Evolutionary conservation across 2,797 vertebrate species (phyloP), one percentile per base, ranked within the genome.

Genomic region (Xenops minutus): DNA sequence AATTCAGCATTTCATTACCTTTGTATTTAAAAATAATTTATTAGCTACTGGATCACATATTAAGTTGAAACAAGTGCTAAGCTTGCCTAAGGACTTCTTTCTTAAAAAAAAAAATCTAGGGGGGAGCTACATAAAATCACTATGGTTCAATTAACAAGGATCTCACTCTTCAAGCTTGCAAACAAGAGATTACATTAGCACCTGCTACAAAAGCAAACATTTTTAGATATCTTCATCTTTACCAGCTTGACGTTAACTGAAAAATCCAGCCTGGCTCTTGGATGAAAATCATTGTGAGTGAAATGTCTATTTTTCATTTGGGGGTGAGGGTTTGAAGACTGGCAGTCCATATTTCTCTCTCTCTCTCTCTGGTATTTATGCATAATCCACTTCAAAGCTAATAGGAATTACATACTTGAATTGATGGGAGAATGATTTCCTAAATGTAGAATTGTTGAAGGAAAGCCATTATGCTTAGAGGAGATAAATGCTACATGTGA

Each of bases 171-270:
- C 88, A 16, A 88, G 96, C 96, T 96, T 91, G 97, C 96, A 97
- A 97, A 97, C 91, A 96, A 94, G 92, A 95, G 85, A 87, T 59
- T 91, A 71, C 68, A 91, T 94, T 91, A 94, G 94, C 97, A 97
- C 96, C 97, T 97, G 96, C 94, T 95, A 92, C 85, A 91, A 96
- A 97, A 94, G 94, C 94, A 97, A 97, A 97, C 76, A 94, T 92
- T 95, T 96, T 94, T 63, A 96, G 94, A 96, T 89, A 96, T 90
- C 97, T 97, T 98, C 95, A 97, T 97, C 95, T 90, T 94, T 96
- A 96, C 95, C 95, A 96, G 89, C 86, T 94, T 87, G 93, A 95
- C 93, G 95, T 80, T 91, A 92, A 82, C 49, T 46, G 74, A 85
- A 88, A 96, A 96, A 58, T 89, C 24, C 77, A 76, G 77, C 93